Percentiles rank a stretch among this genome's conserved stretches.
These are phyloP conservation scores for Acanthopleura granulata DNA, from an alignment of 2,888 invertebrate genomes.

Conservation along the genomic window DNA sequence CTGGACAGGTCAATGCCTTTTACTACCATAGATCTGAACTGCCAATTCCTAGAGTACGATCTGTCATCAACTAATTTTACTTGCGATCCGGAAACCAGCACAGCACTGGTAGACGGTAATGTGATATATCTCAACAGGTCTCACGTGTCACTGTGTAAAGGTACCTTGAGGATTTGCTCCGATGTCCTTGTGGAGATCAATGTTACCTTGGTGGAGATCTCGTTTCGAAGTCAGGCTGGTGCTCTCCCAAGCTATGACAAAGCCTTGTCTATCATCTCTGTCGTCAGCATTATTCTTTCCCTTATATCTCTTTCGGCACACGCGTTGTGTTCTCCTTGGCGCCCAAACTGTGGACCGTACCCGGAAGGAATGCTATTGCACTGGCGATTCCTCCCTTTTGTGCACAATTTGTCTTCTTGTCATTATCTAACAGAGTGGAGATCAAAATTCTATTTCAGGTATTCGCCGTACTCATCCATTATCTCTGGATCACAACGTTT, in stretches of 20 bases:
- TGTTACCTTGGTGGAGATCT: neutral
- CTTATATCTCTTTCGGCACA: neutral
- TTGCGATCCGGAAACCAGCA: neutral
- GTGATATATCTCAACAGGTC: neutral
- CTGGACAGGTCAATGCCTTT: neutral
- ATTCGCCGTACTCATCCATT: neutral
- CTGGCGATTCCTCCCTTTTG: neutral
- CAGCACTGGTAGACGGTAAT: neutral
- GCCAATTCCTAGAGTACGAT: neutral
- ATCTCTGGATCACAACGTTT: slow-evolving; percentile 8
- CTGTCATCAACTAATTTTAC: neutral
- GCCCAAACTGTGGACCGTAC: neutral
- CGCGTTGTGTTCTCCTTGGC: neutral
- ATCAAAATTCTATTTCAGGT: neutral
- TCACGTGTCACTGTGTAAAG: neutral
- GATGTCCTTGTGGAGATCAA: neutral
- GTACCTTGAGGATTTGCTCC: neutral
- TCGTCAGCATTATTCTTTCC: neutral
- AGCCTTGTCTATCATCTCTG: neutral
- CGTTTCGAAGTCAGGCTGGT: neutral
- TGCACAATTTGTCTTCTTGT: neutral
- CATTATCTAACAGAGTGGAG: too few species aligned
- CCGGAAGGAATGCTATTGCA: neutral
- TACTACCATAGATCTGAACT: neutral
- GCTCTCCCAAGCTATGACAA: neutral